phyloP scores from a whole-genome alignment of 2,797 vertebrate species.

The Anguilla pacifica region DNA sequence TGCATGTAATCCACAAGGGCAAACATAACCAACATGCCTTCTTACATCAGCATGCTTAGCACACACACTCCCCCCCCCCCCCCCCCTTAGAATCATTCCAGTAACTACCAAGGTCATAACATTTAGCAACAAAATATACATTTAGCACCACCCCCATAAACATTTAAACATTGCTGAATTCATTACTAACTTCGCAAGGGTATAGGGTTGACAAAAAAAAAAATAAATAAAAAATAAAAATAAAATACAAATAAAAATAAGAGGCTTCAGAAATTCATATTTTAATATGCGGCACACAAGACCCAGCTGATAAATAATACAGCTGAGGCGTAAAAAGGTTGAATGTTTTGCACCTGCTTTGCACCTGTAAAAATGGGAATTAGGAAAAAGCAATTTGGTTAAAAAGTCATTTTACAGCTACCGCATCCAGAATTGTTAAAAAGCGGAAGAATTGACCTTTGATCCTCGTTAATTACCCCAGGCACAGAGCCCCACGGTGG shows the following conservation, averaged over 20 bases:
- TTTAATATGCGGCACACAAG: not conserved
- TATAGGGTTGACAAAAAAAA: not conserved
- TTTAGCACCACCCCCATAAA: not conserved
- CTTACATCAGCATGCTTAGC: not conserved
- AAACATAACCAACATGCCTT: not conserved
- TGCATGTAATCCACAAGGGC: not conserved
- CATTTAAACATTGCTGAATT: not conserved
- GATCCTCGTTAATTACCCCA: not conserved
- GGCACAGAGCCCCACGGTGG: not conserved
- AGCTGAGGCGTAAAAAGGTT: not conserved
- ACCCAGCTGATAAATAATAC: constrained; percentile 1
- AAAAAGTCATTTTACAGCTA: not conserved
- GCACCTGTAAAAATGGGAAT: not conserved
- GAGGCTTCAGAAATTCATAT: not conserved
- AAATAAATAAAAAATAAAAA: too few relatives aligned
- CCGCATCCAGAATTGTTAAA: not conserved
- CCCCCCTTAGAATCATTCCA: not conserved
- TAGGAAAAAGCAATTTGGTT: not conserved
- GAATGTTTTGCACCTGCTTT: not conserved
- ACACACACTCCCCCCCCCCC: not conserved
- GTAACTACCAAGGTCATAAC: not conserved
- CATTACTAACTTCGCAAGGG: not conserved
- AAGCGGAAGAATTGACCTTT: not conserved
- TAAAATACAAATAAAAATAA: not conserved
- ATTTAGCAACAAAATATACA: not conserved